Conservation (phyloP, 1,140 invertebrate species). For the Aphidius ervi region DNA sequence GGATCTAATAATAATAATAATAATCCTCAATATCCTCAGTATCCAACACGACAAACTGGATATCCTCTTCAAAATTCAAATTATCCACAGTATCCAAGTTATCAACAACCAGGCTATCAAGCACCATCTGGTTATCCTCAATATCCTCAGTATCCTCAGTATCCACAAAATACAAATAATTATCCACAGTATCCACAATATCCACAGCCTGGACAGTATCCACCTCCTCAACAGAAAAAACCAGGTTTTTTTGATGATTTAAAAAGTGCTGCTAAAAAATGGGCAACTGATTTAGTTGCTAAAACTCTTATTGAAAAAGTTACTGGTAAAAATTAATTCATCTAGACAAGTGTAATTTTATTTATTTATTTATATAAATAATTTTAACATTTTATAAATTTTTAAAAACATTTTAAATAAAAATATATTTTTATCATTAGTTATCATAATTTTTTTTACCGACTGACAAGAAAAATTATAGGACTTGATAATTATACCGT, state of each 20-base stretch:
- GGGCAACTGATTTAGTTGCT: slow-evolving; percentile 35
- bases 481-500: too few species aligned
- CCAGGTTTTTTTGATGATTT: slow-evolving; percentile 40
- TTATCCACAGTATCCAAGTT: slow-evolving; percentile 12
- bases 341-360: background rate
- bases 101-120: slow-evolving; percentile 27
- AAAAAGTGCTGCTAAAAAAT: slow-evolving; percentile 36
- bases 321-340: slow-evolving; percentile 20
- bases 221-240: slow-evolving; percentile 31
- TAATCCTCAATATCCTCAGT: slow-evolving; percentile 18
- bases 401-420: too few species aligned
- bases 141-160: slow-evolving; percentile 26
- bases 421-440: too few species aligned
- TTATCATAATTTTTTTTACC: too few species aligned
- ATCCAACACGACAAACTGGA: slow-evolving; percentile 18
- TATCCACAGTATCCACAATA: slow-evolving; percentile 19
- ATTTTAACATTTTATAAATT: too few species aligned
- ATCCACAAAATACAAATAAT: slow-evolving; percentile 8
- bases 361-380: too few species aligned
- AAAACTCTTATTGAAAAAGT: slow-evolving; percentile 44
- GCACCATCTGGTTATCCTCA: slow-evolving; percentile 20
- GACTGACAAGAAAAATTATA: too few species aligned
- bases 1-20: slow-evolving; percentile 7
- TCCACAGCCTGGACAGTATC: slow-evolving; percentile 22
- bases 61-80: slow-evolving; percentile 18